Conservation (phyloP, 2,113 vertebrate genomes). For the Scalopus aquaticus region DNA sequence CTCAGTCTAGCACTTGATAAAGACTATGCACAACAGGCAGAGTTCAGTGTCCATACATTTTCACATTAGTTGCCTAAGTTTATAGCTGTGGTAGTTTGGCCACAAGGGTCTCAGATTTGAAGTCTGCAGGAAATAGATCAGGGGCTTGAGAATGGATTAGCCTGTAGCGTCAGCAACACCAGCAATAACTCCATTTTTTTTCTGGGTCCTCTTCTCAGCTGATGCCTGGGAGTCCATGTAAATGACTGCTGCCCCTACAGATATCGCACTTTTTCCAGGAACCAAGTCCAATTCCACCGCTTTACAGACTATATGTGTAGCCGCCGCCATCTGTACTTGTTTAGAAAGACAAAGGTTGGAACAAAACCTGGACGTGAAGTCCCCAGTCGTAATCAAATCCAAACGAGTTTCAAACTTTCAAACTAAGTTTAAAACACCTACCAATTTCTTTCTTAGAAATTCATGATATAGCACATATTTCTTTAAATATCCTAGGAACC, state of each 20-base stretch:
- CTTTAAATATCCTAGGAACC: constrained; percentile 98
- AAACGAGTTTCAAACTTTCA: constrained; percentile 99
- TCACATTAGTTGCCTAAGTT: constrained; percentile 65
- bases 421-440: constrained; percentile 97
- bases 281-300: constrained; percentile 97
- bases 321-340: constrained; percentile 98
- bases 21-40: constrained; percentile 80
- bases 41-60: constrained; percentile 69
- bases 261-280: constrained; percentile 97
- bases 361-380: constrained; percentile 99
- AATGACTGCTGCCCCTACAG: constrained; percentile 97
- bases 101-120: constrained; percentile 99
- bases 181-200: constrained; percentile 99
- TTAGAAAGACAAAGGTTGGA: constrained; percentile 98
- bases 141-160: constrained; percentile 98
- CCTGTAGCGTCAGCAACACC: constrained; percentile 98
- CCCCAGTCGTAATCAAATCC: constrained; percentile 98
- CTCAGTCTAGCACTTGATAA: background rate
- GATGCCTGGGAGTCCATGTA: constrained; percentile 99
- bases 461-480: constrained; percentile 98
- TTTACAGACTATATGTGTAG: constrained; percentile 95
- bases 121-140: constrained; percentile 97
- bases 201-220: constrained; percentile 97
- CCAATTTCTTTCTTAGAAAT: constrained; percentile 99
- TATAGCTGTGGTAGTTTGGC: constrained; percentile 98